Base-by-base conservation (phyloP, 2,888 invertebrate species). In the Acrobasis suavella region DNA sequence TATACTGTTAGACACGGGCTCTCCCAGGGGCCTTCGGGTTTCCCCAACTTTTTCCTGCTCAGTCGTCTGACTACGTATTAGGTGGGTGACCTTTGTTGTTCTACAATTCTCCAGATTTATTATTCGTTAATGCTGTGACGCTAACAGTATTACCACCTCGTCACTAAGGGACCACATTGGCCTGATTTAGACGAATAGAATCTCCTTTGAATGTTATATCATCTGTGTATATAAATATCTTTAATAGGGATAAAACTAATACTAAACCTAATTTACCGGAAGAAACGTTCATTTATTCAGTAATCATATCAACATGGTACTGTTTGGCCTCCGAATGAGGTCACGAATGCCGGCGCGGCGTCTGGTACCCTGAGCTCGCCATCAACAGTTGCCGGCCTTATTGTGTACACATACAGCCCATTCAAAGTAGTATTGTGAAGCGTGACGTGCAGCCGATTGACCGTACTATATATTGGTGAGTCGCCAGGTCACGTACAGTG, bases 401-500 rank as follows among this genome's bases (percentile, higher is more conserved):
- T 3, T 46, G 12, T n/a, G 7, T n/a, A n/a, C 10, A 14, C 14
- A 46, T 46, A 46, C 5, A 46, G 46, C n/a, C 46, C 6, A 12
- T 14, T 14, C 10, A 46, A n/a, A 46, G n/a, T n/a, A 5, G 7
- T 46, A 32, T 46, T 46, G 46, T 46, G 6, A 46, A 14, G 7
- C 14, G 12, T 42, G 14, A 42, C n/a, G 46, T 46, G 46, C 14
- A 7, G 52, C 32, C 14, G 10, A 22, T 9, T 22, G 12, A 1
- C 17, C 22, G 51, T 51, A 46, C 22, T 51, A 17, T 14, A 14
- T 52, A 32, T 32, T 22, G 14, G 42, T 17, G 56, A 12, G 56
- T 42, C 56, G 58, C 38, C 54, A 37, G 32, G 62, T 58, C 58
- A 62, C 60, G 60, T 50, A 62, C 46, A 52, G 58, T 39, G 55